Evolutionary conservation across 1,140 invertebrate species (phyloP).

Genomic region (Brachionus asplanchnoidis): DNA sequence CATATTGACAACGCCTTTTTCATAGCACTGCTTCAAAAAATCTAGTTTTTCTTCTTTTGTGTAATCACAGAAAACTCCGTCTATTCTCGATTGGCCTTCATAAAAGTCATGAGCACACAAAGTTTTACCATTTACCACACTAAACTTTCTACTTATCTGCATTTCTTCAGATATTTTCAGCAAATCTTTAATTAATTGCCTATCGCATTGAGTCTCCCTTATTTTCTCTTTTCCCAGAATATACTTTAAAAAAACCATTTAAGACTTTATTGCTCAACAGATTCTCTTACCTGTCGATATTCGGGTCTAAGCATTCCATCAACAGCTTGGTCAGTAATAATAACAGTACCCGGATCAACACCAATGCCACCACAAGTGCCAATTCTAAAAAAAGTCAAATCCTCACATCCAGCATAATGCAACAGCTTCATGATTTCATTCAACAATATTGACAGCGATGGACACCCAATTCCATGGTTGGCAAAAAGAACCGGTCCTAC

Average conservation of each 20-base stretch:
- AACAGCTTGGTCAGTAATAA: constrained; percentile 78
- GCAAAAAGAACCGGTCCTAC: constrained; percentile 84
- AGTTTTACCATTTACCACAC: constrained; percentile 73
- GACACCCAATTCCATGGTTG: constrained; percentile 90
- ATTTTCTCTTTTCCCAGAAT: constrained; percentile 34
- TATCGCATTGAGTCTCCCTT: constrained; percentile 29
- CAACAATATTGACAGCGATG: constrained; percentile 81
- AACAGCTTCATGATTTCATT: constrained; percentile 89
- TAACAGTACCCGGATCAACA: constrained; percentile 75
- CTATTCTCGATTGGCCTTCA: constrained; percentile 85
- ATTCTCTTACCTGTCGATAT: constrained; percentile 19
- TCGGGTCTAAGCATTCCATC: constrained; percentile 57
- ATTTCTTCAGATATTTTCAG: not conserved
- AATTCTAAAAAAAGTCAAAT: constrained; percentile 80
- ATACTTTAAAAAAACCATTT: not conserved
- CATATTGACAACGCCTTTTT: constrained; percentile 82
- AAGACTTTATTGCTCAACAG: not conserved
- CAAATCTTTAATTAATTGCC: not conserved
- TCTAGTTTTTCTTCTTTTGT: constrained; percentile 79
- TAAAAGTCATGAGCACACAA: constrained; percentile 96
- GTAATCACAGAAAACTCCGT: constrained; percentile 94
- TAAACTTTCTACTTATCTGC: not conserved
- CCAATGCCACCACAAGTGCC: constrained; percentile 89
- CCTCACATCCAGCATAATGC: constrained; percentile 75
- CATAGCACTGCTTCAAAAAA: constrained; percentile 72